Percentiles rank a stretch among this genome's conserved stretches.
These are phyloP conservation scores for Salticus scenicus DNA, from an alignment of 2,888 invertebrate species.

Conservation along the genomic window DNA sequence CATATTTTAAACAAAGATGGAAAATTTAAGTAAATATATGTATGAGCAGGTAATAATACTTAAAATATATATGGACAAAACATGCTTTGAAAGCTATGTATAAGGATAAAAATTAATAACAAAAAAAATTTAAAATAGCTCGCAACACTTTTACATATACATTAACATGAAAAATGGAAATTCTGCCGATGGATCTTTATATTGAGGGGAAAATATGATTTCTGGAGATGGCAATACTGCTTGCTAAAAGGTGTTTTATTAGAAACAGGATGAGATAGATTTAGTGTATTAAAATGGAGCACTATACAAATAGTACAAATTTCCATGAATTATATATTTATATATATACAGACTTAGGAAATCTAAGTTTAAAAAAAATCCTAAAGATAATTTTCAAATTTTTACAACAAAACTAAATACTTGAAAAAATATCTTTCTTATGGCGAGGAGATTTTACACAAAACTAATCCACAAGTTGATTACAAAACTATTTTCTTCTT, in stretches of 20 bases:
- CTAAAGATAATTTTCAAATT: too few relatives aligned
- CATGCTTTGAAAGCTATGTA: conserved; percentile 4
- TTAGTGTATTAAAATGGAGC: conserved; percentile 9
- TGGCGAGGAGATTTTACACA: too few relatives aligned
- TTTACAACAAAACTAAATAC: too few relatives aligned
- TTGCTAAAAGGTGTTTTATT: neutral
- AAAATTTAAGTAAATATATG: too few relatives aligned
- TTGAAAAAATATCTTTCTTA: too few relatives aligned
- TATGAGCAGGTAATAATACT: too few relatives aligned
- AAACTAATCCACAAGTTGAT: too few relatives aligned
- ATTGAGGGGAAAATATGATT: conserved; percentile 1
- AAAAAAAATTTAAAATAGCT: neutral
- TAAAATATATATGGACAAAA: neutral
- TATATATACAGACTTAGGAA: too few relatives aligned
- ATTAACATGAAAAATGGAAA: neutral
- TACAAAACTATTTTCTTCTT: too few relatives aligned
- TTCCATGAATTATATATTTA: neutral
- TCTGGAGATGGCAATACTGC: conserved; percentile 16
- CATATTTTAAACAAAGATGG: neutral
- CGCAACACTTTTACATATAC: neutral
- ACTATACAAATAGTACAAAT: neutral
- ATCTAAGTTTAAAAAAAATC: too few relatives aligned
- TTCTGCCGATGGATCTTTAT: neutral
- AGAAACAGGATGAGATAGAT: conserved; percentile 6
- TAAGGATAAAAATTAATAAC: neutral